phyloP scores from a whole-genome alignment of 2,888 invertebrate species.

The Oxytorus armatus region DNA sequence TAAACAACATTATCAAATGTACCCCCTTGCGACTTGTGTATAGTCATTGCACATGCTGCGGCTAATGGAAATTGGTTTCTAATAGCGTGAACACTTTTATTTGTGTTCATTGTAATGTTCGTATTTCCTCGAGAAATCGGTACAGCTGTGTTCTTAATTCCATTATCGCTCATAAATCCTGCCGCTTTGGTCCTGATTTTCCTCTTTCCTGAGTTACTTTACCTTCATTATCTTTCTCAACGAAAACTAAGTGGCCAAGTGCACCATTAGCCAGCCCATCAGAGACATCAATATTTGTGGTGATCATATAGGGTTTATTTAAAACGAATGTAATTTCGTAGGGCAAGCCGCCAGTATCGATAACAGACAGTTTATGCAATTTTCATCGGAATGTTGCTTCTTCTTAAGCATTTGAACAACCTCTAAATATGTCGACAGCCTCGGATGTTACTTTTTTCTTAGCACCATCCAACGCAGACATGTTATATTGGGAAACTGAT shows the following conservation, averaged over 20 bases:
- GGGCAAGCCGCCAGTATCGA: too few relatives aligned
- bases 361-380: too few relatives aligned
- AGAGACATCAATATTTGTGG: slow-evolving; percentile 76
- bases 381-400: too few relatives aligned
- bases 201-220: slow-evolving; percentile 32
- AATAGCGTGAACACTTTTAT: slow-evolving; percentile 49
- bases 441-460: too few relatives aligned
- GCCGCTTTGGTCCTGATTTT: slow-evolving; percentile 10
- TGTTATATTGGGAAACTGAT: too few relatives aligned
- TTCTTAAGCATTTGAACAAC: too few relatives aligned
- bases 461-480: too few relatives aligned
- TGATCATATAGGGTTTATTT: slow-evolving; percentile 72
- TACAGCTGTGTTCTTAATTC: slow-evolving; percentile 18
- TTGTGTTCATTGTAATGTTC: slow-evolving; percentile 22
- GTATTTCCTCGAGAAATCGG: slow-evolving; percentile 52
- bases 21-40: slow-evolving; percentile 64
- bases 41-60: slow-evolving; percentile 62
- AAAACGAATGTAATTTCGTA: too few relatives aligned
- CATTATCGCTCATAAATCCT: slow-evolving; percentile 5
- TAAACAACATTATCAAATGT: slow-evolving; percentile 61
- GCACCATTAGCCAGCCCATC: slow-evolving; percentile 78
- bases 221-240: too few relatives aligned
- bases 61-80: slow-evolving; percentile 57
- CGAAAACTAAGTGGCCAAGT: slow-evolving; percentile 73
- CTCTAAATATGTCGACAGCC: too few relatives aligned